These are phyloP conservation scores for Pyrgilauda ruficollis DNA, from an alignment of 2,113 vertebrate species.

Conservation along the genomic window DNA sequence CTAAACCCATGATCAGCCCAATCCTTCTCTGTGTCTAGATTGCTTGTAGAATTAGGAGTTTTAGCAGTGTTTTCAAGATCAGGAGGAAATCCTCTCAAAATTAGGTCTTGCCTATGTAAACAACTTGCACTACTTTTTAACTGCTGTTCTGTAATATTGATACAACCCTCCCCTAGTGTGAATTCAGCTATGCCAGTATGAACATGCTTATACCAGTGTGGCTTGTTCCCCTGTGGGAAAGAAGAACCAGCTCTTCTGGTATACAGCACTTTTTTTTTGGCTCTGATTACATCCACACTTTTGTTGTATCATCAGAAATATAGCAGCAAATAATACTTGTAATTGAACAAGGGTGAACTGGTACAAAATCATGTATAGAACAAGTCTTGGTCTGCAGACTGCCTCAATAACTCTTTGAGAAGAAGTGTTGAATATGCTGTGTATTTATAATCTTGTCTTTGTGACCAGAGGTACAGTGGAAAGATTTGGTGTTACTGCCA, in stretches of 20 bases:
- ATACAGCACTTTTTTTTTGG: not conserved
- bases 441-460: not conserved
- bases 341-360: not conserved
- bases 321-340: not conserved
- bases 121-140: not conserved
- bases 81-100: not conserved
- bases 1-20: not conserved
- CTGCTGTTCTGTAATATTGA: not conserved
- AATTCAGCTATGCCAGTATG: not conserved
- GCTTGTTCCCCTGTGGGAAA: slow-evolving; percentile 1
- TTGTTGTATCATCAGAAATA: not conserved
- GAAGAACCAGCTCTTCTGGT: slow-evolving; percentile 45
- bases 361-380: not conserved
- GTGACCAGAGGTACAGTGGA: not conserved
- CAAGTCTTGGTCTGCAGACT: not conserved
- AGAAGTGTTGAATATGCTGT: not conserved
- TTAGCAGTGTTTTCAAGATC: not conserved
- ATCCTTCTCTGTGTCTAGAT: not conserved
- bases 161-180: not conserved
- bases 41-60: not conserved
- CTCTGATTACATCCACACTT: not conserved
- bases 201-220: not conserved
- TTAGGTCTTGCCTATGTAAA: not conserved
- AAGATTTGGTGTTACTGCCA: not conserved
- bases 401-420: not conserved